Conservation (phyloP, 2,113 vertebrate species). For the Quiscalus mexicanus region DNA sequence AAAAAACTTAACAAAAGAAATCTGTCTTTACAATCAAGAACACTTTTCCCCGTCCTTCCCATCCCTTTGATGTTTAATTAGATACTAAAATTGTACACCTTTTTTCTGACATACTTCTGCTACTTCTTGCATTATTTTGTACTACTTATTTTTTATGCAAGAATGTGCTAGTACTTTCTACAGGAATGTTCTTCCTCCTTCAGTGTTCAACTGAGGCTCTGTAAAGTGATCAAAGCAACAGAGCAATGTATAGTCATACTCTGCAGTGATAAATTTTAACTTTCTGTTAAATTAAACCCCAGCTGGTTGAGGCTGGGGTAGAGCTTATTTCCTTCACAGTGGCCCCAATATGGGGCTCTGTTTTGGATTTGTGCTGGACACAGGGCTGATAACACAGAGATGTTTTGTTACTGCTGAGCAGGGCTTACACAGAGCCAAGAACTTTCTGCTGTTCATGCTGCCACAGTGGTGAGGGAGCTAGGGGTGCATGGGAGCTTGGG, state of each 20-base stretch:
- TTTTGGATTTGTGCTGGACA: background rate
- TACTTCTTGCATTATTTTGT: background rate
- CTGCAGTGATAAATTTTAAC: background rate
- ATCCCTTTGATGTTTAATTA: background rate
- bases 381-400: background rate
- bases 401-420: background rate
- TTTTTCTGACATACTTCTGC: background rate
- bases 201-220: background rate
- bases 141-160: background rate
- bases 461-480: fast-evolving
- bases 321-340: background rate
- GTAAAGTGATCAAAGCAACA: background rate
- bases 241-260: background rate
- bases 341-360: fast-evolving
- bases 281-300: background rate
- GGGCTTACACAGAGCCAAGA: background rate
- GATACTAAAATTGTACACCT: background rate
- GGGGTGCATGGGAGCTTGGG: fast-evolving
- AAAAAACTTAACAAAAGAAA: background rate
- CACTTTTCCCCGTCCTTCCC: background rate
- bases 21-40: background rate
- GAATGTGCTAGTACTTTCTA: background rate
- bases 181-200: background rate
- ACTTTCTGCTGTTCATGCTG: background rate
- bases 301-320: background rate